These are phyloP conservation scores for Nipponacmea schrenckii DNA, from an alignment of 2,888 invertebrate species.

Conservation along the genomic window DNA sequence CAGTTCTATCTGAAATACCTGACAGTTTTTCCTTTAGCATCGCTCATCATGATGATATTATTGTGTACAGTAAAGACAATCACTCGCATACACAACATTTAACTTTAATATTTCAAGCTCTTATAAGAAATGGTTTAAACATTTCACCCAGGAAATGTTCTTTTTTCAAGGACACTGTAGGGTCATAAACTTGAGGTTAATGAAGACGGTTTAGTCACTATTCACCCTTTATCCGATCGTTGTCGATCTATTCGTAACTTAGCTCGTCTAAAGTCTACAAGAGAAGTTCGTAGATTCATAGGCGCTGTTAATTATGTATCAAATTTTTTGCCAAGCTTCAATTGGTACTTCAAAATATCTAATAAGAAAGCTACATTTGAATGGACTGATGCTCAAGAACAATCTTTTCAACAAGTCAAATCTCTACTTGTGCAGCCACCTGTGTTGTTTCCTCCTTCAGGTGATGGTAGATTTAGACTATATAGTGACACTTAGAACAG, in stretches of 20 bases:
- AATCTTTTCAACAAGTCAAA: neutral
- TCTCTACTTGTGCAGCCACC: neutral
- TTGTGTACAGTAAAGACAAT: neutral
- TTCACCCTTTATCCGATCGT: neutral
- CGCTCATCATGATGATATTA: neutral
- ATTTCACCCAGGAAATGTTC: neutral
- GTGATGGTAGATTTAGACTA: neutral
- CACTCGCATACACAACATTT: neutral
- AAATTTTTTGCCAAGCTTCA: too few relatives aligned
- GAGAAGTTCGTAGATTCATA: too few relatives aligned
- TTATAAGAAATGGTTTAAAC: neutral
- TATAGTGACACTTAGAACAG: neutral
- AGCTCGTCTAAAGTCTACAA: too few relatives aligned
- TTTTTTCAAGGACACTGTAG: neutral
- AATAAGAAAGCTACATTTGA: neutral
- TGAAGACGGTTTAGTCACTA: neutral
- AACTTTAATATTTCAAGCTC: neutral
- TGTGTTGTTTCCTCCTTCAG: neutral
- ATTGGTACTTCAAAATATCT: too few relatives aligned
- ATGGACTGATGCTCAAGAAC: neutral
- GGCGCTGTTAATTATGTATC: too few relatives aligned
- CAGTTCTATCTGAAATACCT: too few relatives aligned
- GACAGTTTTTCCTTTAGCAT: slow-evolving; percentile 1
- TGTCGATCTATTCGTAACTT: neutral
- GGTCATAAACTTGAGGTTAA: slow-evolving; percentile 1